These are phyloP conservation scores for Belonocnema kinseyi DNA, from an alignment of 1,140 invertebrate species.

Conservation along the genomic window DNA sequence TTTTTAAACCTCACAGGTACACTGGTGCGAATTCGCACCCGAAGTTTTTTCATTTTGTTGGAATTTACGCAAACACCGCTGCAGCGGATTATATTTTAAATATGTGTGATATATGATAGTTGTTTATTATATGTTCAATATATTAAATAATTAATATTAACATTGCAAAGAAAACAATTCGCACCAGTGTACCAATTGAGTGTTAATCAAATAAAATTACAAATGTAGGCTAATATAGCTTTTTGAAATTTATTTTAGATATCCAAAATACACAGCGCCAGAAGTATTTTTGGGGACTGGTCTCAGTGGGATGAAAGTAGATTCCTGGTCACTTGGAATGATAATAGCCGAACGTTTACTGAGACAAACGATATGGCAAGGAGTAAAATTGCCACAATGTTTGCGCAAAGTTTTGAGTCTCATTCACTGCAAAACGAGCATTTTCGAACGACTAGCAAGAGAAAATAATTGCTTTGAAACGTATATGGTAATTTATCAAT, in stretches of 20 bases:
- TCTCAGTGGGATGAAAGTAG: slow-evolving; percentile 82
- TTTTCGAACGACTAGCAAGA: slow-evolving; percentile 85
- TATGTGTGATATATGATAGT: too few relatives aligned
- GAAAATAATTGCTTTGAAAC: slow-evolving; percentile 83
- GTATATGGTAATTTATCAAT: slow-evolving; percentile 77
- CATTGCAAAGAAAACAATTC: too few relatives aligned
- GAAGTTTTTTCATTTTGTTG: too few relatives aligned
- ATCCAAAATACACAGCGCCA: slow-evolving; percentile 89
- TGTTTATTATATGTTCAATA: too few relatives aligned
- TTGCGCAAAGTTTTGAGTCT: slow-evolving; percentile 86
- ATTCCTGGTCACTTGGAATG: slow-evolving; percentile 95
- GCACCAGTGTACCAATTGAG: too few relatives aligned
- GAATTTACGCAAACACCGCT: too few relatives aligned
- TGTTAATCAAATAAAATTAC: slow-evolving; percentile 11
- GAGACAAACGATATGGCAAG: slow-evolving; percentile 81
- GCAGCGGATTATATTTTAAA: too few relatives aligned
- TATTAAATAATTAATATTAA: too few relatives aligned
- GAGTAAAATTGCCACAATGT: slow-evolving; percentile 83
- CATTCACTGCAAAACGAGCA: slow-evolving; percentile 77
- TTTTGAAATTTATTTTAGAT: slow-evolving; percentile 70
- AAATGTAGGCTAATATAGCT: neutral
- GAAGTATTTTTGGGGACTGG: slow-evolving; percentile 84
- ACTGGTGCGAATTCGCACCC: too few relatives aligned
- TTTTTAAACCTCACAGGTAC: neutral
- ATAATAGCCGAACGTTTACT: slow-evolving; percentile 88